These are phyloP conservation scores for Griposia aprilina DNA, from an alignment of 2,888 invertebrate species.

Conservation along the genomic window DNA sequence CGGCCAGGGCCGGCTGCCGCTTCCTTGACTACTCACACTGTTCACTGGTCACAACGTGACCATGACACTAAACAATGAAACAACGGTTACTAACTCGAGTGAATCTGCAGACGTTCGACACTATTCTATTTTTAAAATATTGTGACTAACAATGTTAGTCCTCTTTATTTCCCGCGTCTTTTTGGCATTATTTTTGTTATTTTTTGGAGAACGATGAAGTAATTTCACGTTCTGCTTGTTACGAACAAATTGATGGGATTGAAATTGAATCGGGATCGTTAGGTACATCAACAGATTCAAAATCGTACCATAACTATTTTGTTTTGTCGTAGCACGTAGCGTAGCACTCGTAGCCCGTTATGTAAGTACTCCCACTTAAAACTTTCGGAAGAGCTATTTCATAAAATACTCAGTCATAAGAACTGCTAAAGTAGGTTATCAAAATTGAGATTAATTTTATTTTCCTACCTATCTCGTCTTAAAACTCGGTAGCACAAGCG, in stretches of 20 bases:
- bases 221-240: neutral
- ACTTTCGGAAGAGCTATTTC: neutral
- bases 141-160: slow-evolving; percentile 15
- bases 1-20: slow-evolving; percentile 71
- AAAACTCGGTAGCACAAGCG: slow-evolving; percentile 24
- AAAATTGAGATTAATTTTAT: slow-evolving; percentile 34
- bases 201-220: slow-evolving; percentile 2
- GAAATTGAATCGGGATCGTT: neutral
- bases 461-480: slow-evolving; percentile 8
- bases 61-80: slow-evolving; percentile 64
- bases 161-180: slow-evolving; percentile 5
- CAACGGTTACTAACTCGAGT: slow-evolving; percentile 55
- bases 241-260: neutral
- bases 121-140: slow-evolving; percentile 45
- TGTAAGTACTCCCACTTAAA: neutral
- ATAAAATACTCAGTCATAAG: slow-evolving; percentile 8
- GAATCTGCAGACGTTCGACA: slow-evolving; percentile 43
- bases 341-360: neutral
- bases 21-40: slow-evolving; percentile 60
- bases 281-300: neutral
- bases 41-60: slow-evolving; percentile 55
- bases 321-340: neutral
- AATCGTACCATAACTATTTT: neutral
- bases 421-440: slow-evolving; percentile 25
- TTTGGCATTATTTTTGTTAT: neutral